Conservation (phyloP, 2,797 vertebrate species). For the Scolopax rusticola region DNA sequence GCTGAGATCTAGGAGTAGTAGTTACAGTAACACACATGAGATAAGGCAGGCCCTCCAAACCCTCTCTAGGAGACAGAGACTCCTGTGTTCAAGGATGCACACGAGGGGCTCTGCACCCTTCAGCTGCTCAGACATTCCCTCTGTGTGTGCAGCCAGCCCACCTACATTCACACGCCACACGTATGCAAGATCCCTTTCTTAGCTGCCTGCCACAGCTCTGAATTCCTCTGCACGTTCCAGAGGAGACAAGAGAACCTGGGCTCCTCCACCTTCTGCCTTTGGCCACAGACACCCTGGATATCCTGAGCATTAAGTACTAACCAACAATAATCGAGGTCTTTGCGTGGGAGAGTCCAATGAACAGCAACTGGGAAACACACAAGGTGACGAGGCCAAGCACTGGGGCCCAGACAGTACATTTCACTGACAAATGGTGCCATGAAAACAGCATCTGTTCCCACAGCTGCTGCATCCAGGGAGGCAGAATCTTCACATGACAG, state of each 20-base stretch:
- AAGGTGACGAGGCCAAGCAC: background rate
- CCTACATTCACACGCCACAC: background rate
- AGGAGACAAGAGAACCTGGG: background rate
- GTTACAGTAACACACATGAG: background rate
- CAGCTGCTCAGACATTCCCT: background rate
- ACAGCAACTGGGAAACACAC: background rate
- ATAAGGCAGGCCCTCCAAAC: background rate
- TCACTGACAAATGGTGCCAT: background rate
- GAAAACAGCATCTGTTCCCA: background rate
- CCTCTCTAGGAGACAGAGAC: background rate
- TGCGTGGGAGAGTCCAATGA: background rate
- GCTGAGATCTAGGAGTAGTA: background rate
- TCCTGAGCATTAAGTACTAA: conserved; percentile 1
- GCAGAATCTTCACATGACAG: background rate
- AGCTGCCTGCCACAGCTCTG: background rate
- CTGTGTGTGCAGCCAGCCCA: accelerated
- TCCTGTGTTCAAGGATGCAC: background rate
- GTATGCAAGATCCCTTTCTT: background rate
- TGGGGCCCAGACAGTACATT: background rate
- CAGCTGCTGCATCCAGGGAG: background rate
- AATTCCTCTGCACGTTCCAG: background rate
- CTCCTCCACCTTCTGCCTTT: background rate
- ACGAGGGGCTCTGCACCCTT: background rate
- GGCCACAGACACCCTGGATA: background rate
- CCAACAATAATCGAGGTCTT: background rate